Evolutionary conservation across 2,888 invertebrate genomes (phyloP), one percentile per base, ranked within the genome.

Genomic region (Hypolimnas misippus): DNA sequence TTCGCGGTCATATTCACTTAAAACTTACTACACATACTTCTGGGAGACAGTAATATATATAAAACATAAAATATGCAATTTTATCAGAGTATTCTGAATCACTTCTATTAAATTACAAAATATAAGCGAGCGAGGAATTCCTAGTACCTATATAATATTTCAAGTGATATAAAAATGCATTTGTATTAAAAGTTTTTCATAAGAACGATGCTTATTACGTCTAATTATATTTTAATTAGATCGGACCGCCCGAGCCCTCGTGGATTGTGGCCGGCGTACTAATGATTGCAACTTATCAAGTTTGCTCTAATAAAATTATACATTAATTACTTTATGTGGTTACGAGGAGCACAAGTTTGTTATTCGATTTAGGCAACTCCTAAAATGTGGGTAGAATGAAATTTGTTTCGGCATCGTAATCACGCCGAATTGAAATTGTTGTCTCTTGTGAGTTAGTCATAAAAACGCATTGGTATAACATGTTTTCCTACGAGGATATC

Each of bases 151-250:
- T n/a, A 3, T 38, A n/a, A 38, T n/a, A n/a, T 38, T 38, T n/a
- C 35, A n/a, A 12, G 0, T 0, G 2, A 38, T n/a, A 38, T n/a
- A 12, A 3, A 38, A 38, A 38, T 33, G 31, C n/a, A n/a, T n/a
- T 38, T n/a, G 10, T 38, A n/a, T n/a, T 38, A n/a, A n/a, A 12
- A 38, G 12, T 12, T 12, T 10, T 21, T 51, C 6, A 21, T 3
- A 29, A 38, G 14, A n/a, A 17, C 2, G 14, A 19, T n/a, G 16
- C n/a, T 17, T 3, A 16, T 17, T 19, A 21, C 21, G 31, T 3
- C 33, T 21, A 58, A 58, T 58, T 40, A 14, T n/a, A 14, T 51
- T 57, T 29, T 51, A 57, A 57, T 57, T 57, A 14, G 40, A 31
- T 58, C 10, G 19, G 44, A 12, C 17, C n/a, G 29, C 29, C n/a